Evolutionary conservation across 23 tunicate genomes (phyloP).

Genomic region (Phallusia fumigata): DNA sequence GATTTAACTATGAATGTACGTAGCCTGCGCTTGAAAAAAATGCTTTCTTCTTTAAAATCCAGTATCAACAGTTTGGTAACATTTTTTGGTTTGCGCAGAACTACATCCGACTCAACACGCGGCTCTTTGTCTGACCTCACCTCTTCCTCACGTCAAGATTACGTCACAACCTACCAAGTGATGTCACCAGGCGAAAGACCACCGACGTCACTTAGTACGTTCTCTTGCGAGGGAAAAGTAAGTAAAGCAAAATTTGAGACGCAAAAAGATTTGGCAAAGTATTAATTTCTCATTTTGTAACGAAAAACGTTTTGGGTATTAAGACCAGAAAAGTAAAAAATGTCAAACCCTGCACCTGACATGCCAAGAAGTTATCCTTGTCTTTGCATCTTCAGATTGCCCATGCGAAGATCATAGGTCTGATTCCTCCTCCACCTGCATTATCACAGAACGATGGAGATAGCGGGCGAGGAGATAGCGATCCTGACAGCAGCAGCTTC

Average conservation of each 20-base stretch:
- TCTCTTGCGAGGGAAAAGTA: conserved; percentile 33
- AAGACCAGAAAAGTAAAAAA: too few relatives aligned
- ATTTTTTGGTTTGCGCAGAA: not conserved
- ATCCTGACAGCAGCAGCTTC: conserved; percentile 61
- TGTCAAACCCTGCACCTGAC: too few relatives aligned
- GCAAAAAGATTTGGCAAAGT: too few relatives aligned
- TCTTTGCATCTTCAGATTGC: conserved; percentile 12
- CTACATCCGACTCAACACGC: not conserved
- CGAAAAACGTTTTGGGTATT: too few relatives aligned
- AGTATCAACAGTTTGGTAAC: not conserved
- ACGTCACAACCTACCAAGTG: conserved; percentile 15
- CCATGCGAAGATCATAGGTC: conserved; percentile 12
- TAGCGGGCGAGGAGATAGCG: conserved; percentile 90
- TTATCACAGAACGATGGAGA: conserved; percentile 36
- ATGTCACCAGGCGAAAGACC: conserved; percentile 12
- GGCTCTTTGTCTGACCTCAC: conserved; percentile 6
- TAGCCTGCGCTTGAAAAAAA: too few relatives aligned
- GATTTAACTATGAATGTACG: too few relatives aligned
- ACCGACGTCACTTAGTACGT: conserved; percentile 23
- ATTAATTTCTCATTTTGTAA: too few relatives aligned
- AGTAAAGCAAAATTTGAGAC: too few relatives aligned
- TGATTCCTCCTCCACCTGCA: conserved; percentile 14
- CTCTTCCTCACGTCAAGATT: conserved; percentile 25
- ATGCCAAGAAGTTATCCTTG: too few relatives aligned
- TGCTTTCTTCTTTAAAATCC: too few relatives aligned